Evolutionary conservation across 2,113 vertebrate species (phyloP).

Genomic region (Indicator indicator): DNA sequence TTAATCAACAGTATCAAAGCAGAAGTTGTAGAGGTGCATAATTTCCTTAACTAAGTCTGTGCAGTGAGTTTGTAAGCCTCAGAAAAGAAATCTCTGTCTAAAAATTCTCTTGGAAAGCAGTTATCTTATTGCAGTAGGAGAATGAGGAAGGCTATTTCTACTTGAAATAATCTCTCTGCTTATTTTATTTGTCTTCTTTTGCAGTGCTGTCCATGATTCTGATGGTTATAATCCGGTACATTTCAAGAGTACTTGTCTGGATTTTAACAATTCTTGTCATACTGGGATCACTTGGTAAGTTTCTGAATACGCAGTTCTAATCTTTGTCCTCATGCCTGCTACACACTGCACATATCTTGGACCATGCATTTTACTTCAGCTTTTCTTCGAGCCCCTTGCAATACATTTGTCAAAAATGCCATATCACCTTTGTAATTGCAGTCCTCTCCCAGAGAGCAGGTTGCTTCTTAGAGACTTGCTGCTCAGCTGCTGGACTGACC

Average conservation of each 20-base stretch:
- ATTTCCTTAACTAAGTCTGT: background rate
- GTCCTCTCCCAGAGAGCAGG: background rate
- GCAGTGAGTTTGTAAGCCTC: background rate
- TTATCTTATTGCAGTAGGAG: background rate
- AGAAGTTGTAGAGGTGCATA: background rate
- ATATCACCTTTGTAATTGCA: background rate
- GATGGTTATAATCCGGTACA: slow-evolving; percentile 98
- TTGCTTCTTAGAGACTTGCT: background rate
- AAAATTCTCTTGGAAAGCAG: background rate
- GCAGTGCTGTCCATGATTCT: slow-evolving; percentile 96
- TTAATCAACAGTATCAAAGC: slow-evolving; percentile 26
- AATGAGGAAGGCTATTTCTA: background rate
- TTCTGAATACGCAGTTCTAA: background rate
- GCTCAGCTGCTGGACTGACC: background rate
- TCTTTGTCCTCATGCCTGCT: background rate
- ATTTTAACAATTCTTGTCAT: slow-evolving; percentile 92
- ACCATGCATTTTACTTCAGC: background rate
- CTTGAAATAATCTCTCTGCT: slow-evolving; percentile 43
- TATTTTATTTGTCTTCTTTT: slow-evolving; percentile 69
- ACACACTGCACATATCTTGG: background rate
- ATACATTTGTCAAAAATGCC: background rate
- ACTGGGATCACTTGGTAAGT: slow-evolving; percentile 94
- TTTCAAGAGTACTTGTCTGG: slow-evolving; percentile 96
- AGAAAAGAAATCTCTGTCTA: background rate
- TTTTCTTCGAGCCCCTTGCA: background rate